Evolutionary conservation across 2,888 invertebrate species (phyloP), one percentile per base, ranked within the genome.

Genomic region (Lasiommata megera): DNA sequence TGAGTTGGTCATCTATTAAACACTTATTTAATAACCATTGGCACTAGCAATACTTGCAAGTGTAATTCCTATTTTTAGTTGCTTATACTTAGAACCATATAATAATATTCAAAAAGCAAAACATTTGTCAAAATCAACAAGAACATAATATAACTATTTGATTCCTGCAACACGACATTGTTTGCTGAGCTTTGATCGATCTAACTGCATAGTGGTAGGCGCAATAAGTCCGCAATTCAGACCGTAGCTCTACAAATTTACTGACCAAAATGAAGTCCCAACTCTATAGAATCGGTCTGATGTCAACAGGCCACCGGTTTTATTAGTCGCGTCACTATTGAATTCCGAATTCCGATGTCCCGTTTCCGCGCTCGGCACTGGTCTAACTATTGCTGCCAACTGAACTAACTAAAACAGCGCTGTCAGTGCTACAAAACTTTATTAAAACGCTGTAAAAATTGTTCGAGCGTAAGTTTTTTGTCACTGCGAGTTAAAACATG

Each of bases 321-420:
- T 51, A 88, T 85, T 88, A 80, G 80, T 72, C 71, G 75, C 80
- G 70, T 74, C 69, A 72, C 79, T 82, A 85, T 86, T 83, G 84
- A 82, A 82, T 84, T 50, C 50, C 50, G 83, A 82, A 82, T 84
- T 51, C 40, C 51, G 14, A 74, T 73, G 76, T 74, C 71, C 74
- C 73, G 74, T 72, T 51, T 51, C 51, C 51, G 38, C 51, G 38
- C 40, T 38, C 51, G 51, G 51, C 11, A 11, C 16, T 14, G 8
- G 18, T 14, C 29, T 23, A 38, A 16, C 38, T 14, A 14, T 37
- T 51, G 38, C 50, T 43, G 40, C 43, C 53, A 54, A 44, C 44
- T 36, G 16, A 23, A 36, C 44, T 43, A 34, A 36, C 43, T 44
- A 14, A 54, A 54, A 23, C 44, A 12, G 16, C 7, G 11, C 28